phyloP scores from a whole-genome alignment of 2,888 invertebrate genomes.

The Eristalinus aeneus region DNA sequence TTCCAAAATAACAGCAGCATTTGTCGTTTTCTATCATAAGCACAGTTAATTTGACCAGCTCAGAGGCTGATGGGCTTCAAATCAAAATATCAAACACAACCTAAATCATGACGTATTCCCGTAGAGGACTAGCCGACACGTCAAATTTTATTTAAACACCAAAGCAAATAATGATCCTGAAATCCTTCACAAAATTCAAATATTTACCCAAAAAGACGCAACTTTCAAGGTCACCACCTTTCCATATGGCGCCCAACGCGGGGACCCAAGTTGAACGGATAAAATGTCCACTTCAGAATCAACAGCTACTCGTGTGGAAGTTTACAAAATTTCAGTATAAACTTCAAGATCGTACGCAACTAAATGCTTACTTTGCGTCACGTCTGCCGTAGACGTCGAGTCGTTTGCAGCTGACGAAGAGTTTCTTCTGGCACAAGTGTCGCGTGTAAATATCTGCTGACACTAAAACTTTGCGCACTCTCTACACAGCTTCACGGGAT shows the following conservation, averaged over 20 bases:
- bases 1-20: no score
- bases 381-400: background rate
- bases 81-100: background rate
- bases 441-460: background rate
- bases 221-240: background rate
- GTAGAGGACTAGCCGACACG: background rate
- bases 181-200: background rate
- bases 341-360: background rate
- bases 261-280: background rate
- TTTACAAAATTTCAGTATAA: background rate
- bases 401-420: background rate
- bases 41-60: no score
- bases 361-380: conserved; percentile 22
- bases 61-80: no score
- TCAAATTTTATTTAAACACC: background rate
- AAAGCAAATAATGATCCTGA: background rate
- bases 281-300: background rate
- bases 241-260: background rate
- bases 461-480: background rate
- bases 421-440: background rate
- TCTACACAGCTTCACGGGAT: background rate
- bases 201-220: background rate
- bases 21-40: no score
- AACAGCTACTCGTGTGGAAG: background rate
- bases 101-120: no score